These are phyloP conservation scores for Maconellicoccus hirsutus DNA, from an alignment of 1,140 invertebrate species.

Conservation along the genomic window DNA sequence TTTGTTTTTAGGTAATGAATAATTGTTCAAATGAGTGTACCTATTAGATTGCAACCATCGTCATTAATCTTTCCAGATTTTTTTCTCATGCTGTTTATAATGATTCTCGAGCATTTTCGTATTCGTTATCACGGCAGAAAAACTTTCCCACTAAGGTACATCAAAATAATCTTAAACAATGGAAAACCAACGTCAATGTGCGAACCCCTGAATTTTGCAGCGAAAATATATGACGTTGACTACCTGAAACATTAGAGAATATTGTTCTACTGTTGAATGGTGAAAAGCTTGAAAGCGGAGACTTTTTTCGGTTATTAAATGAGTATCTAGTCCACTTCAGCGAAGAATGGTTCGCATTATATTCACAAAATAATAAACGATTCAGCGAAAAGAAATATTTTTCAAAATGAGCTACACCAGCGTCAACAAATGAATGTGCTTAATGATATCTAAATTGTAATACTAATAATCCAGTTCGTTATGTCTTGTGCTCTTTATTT, in stretches of 20 bases:
- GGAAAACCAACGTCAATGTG: neutral
- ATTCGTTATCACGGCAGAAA: neutral
- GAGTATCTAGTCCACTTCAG: neutral
- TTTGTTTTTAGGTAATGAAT: neutral
- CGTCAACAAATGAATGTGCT: neutral
- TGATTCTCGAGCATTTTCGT: neutral
- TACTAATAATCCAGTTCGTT: neutral
- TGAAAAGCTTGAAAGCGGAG: neutral
- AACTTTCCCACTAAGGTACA: neutral
- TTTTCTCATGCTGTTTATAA: neutral
- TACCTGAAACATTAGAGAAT: constrained; percentile 5
- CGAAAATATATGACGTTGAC: neutral
- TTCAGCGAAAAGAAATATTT: neutral
- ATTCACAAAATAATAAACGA: neutral
- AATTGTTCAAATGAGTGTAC: neutral
- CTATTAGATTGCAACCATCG: too few species aligned
- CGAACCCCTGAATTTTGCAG: neutral
- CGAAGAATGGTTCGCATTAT: neutral
- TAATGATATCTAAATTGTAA: neutral
- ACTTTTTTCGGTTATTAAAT: constrained; percentile 6
- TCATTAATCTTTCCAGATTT: neutral
- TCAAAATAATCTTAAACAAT: neutral
- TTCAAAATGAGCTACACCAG: neutral
- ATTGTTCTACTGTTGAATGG: neutral
- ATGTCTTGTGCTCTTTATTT: neutral